These are phyloP conservation scores for Temnopleurus reevesii DNA, from an alignment of 53 echinoderm and acorn worm genomes.

Conservation along the genomic window DNA sequence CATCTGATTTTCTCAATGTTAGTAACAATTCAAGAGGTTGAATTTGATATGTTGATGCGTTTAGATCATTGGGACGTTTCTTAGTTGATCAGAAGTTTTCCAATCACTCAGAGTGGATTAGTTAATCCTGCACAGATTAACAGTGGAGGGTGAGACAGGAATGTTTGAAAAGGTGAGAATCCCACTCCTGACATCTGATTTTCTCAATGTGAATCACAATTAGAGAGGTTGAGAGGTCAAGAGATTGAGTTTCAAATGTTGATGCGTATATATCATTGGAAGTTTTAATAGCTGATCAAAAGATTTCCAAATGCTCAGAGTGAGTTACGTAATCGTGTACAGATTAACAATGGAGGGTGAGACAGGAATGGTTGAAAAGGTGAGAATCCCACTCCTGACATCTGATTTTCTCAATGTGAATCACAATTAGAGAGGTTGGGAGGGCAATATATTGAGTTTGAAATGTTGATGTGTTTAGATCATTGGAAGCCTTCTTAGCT, in stretches of 20 bases:
- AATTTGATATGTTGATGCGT: no score
- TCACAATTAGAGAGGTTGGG: no score
- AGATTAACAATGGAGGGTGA: conserved; percentile 87
- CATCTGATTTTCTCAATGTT: neutral
- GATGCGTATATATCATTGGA: conserved; percentile 87
- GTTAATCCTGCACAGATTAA: conserved; percentile 79
- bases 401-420: no score
- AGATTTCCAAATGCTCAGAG: conserved; percentile 75
- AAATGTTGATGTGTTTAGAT: conserved; percentile 80
- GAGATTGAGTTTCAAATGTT: no score
- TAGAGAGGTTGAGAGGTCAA: no score
- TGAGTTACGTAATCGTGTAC: no score
- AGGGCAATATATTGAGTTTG: no score
- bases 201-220: no score
- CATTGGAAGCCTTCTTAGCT: conserved; percentile 72
- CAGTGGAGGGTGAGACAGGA: no score
- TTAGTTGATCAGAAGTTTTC: conserved; percentile 67
- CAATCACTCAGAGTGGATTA: conserved; percentile 74
- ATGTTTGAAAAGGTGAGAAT: no score
- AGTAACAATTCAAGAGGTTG: neutral
- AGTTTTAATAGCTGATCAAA: conserved; percentile 66
- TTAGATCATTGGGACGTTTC: conserved; percentile 83
- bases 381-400: no score
- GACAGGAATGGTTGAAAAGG: conserved; percentile 79
- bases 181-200: no score